phyloP scores from a whole-genome alignment of 1,140 invertebrate genomes.

The Bombus impatiens region DNA sequence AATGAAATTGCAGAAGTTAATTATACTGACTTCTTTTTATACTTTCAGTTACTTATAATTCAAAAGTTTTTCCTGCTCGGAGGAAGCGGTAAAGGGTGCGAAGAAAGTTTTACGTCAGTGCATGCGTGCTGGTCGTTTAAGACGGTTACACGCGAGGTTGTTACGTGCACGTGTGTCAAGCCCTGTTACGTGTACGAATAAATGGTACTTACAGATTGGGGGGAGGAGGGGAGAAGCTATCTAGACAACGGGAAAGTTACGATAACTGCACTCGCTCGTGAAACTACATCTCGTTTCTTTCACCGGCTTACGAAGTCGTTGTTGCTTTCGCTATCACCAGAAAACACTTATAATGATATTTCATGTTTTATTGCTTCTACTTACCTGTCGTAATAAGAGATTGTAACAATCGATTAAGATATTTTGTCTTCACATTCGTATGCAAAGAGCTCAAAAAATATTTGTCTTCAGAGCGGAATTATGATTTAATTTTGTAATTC shows the following conservation, averaged over 20 bases:
- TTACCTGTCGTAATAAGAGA: not conserved
- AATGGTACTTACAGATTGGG: slow-evolving; percentile 30
- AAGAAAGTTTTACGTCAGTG: not conserved
- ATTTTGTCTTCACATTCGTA: not conserved
- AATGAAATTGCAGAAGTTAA: not conserved
- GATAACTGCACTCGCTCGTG: slow-evolving; percentile 49
- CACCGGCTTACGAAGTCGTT: not conserved
- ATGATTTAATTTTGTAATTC: not conserved
- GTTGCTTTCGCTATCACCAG: not conserved
- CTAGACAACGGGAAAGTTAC: slow-evolving; percentile 64
- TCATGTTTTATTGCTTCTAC: not conserved
- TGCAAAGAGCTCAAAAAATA: not conserved
- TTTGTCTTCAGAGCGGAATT: not conserved
- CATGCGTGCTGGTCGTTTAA: not conserved
- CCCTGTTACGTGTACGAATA: slow-evolving; percentile 27
- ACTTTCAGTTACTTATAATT: not conserved
- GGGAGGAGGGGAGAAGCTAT: slow-evolving; percentile 57
- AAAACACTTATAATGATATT: not conserved
- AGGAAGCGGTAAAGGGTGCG: no score
- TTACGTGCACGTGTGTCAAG: slow-evolving; percentile 30
- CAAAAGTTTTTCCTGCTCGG: not conserved
- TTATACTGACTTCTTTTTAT: not conserved
- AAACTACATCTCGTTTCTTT: slow-evolving; percentile 25
- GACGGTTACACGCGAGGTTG: not conserved
- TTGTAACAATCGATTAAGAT: no score